A percentile compares a stretch with the other conserved stretches of the same genome.
Evolutionary conservation across 2,113 vertebrate genomes (phyloP).

Genomic region (Bettongia penicillata): DNA sequence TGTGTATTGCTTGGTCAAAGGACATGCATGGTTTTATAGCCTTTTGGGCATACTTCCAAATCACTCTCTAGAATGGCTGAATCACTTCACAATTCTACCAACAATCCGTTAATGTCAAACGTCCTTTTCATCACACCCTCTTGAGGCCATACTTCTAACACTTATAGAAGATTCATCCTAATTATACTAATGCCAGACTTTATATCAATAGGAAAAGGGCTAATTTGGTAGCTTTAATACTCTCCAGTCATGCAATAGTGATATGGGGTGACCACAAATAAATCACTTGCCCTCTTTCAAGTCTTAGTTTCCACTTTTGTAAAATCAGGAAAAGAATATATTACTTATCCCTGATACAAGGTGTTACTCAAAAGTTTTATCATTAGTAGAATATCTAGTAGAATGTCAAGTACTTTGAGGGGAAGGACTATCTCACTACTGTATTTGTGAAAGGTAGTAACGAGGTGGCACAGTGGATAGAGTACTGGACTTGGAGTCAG

Average conservation of each 20-base stretch:
- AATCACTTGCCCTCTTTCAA: neutral
- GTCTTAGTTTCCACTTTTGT: neutral
- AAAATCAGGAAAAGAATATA: neutral
- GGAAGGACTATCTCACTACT: neutral
- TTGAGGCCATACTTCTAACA: neutral
- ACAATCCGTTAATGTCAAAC: too few relatives aligned
- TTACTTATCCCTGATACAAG: neutral
- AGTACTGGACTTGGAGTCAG: neutral
- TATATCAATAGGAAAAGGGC: neutral
- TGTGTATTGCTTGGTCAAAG: too few relatives aligned
- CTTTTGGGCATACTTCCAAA: too few relatives aligned
- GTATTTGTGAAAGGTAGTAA: neutral
- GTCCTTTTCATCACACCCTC: neutral
- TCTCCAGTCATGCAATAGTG: neutral
- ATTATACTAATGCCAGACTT: neutral
- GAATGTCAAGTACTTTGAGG: neutral
- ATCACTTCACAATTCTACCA: too few relatives aligned
- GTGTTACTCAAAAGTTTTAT: neutral
- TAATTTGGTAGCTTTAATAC: neutral
- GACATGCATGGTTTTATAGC: too few relatives aligned
- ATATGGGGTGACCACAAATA: neutral
- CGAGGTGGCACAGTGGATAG: neutral
- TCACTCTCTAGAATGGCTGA: too few relatives aligned
- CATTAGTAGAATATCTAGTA: neutral
- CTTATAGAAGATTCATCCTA: neutral